Conservation (phyloP, 1,140 invertebrate species). For the Agraylea sexmaculata region DNA sequence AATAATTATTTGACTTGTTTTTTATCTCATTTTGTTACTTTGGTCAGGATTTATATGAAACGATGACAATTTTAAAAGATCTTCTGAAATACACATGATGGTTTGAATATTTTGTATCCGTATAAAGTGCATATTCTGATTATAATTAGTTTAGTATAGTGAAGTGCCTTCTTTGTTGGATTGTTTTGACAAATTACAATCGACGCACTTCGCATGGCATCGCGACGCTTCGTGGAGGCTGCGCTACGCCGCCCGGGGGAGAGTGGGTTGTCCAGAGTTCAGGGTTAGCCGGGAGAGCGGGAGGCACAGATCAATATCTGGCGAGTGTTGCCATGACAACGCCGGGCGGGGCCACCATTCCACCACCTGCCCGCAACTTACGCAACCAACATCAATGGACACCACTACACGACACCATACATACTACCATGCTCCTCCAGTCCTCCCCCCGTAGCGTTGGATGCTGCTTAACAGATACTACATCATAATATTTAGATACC, state of each 20-base stretch:
- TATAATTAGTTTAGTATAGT: too few species aligned
- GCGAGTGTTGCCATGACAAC: conserved; percentile 20
- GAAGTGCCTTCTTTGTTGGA: too few species aligned
- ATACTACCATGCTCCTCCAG: background rate
- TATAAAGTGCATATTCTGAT: too few species aligned
- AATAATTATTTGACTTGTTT: too few species aligned
- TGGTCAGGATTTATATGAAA: too few species aligned
- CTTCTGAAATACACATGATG: too few species aligned
- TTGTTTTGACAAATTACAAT: too few species aligned
- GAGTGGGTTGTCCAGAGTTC: conserved; percentile 14
- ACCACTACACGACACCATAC: conserved; percentile 2
- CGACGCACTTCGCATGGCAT: too few species aligned
- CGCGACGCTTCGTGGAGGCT: background rate
- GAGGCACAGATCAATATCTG: conserved; percentile 21
- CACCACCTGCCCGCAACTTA: conserved; percentile 15
- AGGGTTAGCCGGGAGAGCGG: conserved; percentile 15
- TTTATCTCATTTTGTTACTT: too few species aligned
- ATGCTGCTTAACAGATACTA: conserved; percentile 9
- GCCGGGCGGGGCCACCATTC: conserved; percentile 17
- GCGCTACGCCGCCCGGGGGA: background rate
- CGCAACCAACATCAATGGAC: too few species aligned
- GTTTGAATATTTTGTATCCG: too few species aligned
- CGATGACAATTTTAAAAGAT: too few species aligned
- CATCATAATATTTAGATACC: conserved; percentile 6
- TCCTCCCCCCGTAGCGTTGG: background rate